Percentiles rank a stretch among this genome's conserved stretches.
These are phyloP conservation scores for Propithecus coquereli DNA, from an alignment of 2,113 vertebrate species.

Conservation along the genomic window DNA sequence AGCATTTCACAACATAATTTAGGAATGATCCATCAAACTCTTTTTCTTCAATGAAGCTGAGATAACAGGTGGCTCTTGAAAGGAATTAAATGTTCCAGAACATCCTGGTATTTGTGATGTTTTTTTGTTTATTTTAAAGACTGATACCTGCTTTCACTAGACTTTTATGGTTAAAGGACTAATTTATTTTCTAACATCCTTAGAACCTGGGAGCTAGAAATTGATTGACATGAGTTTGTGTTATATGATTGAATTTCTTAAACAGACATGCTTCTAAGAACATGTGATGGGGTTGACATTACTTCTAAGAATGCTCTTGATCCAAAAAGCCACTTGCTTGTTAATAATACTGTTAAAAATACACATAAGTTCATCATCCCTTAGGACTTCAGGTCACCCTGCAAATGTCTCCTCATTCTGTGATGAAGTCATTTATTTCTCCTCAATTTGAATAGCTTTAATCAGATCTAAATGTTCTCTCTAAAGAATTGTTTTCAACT, in stretches of 20 bases:
- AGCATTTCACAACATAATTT: neutral
- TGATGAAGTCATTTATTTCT: constrained; percentile 50
- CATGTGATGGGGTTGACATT: neutral
- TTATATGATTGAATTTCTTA: neutral
- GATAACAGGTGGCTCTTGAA: neutral
- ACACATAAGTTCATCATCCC: neutral
- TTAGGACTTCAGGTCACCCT: neutral
- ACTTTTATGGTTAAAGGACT: neutral
- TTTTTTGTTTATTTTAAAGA: neutral
- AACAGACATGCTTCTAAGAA: neutral
- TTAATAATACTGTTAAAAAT: neutral
- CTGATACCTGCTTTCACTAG: neutral
- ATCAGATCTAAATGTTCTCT: constrained; percentile 47
- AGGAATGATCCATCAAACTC: neutral
- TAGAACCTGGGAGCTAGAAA: neutral
- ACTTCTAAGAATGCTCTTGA: neutral
- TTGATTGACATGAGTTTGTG: neutral
- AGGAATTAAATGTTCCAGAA: neutral
- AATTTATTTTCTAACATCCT: neutral
- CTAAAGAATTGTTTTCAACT: constrained; percentile 38
- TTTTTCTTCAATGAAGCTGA: neutral
- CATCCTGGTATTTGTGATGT: neutral
- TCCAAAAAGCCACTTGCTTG: neutral
- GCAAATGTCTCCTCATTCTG: neutral
- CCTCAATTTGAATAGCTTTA: constrained; percentile 11